Base-by-base conservation (phyloP, 1,140 invertebrate species). In the Drosophila biarmipes region DNA sequence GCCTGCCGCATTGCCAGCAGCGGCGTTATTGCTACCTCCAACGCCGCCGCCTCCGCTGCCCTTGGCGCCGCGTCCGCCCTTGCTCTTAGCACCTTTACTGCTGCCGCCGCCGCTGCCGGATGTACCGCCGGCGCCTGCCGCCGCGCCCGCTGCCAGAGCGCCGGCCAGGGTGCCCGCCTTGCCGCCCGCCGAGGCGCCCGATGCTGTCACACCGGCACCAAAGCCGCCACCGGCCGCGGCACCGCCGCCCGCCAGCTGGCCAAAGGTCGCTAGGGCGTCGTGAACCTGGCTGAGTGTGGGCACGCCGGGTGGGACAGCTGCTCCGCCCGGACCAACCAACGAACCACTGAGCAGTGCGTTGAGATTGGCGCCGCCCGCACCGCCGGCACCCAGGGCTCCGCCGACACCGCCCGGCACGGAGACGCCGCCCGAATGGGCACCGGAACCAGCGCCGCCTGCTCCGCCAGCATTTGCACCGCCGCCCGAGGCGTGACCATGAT, bases 51-150 rank as follows among this genome's bases (percentile, higher is more conserved):
- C 75, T 2, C 73, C 72, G 15, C 79, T 64, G 10, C 82, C 77
- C 63, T 90, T 94, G 59, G 92, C 92, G 8, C 93, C 73, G n/a
- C 84, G 72, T 12, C 79, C 55, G n/a, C 80, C 71, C 57, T 78
- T 78, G 42, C 53, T 78, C 29, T 76, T 73, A 59, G 74, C 72
- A 64, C 78, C 77, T 57, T 81, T 76, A 54, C 73, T 61, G 55
- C 68, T 74, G 43, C 78, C 48, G 10, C 58, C 54, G 17, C 71
- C 58, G 54, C 62, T 34, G 45, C 75, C 68, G 5, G 80, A 38
- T 2, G 73, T 57, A n/a, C 63, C 74, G 11, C 87, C 82, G n/a
- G 84, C 82, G n/a, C 77, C 77, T 12, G 68, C 77, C 19, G 80
- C 86, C 31, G 76, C 80, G 10, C 79, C 79, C 43, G 86, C 85